Base-by-base conservation (phyloP, 2,797 vertebrate genomes). In the Brachyalestes nurse region DNA sequence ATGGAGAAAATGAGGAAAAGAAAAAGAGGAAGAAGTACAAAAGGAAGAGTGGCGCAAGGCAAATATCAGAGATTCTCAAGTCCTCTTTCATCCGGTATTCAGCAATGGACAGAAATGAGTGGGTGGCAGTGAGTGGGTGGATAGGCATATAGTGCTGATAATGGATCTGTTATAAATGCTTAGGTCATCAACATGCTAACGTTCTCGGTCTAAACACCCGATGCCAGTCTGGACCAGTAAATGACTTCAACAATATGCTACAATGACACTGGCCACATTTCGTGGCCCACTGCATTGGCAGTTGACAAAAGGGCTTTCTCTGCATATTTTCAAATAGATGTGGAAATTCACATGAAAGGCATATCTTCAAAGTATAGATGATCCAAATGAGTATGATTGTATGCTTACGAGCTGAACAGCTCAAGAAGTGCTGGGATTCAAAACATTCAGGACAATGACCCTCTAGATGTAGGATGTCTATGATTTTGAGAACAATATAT, bases 111-210 rank as follows among this genome's bases (percentile, higher is more conserved):
- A 77, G 79, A 72, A 73, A 55, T 34, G 34, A 34, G 34, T 4
- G 34, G 34, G 28, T 28, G 73, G 61, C 65, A 80, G 69, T 71
- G 78, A 82, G 81, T 80, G 75, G 80, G 75, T 73, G 71, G 73
- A 69, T 62, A 82, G 49, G 55, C 69, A 71, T 80, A 51, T 61
- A 72, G 47, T 42, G 23, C 47, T 69, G 47, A 76, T 80, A 84
- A 81, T 72, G 72, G 76, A 84, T 25, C 76, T 62, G 71, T 75
- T 84, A 81, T 78, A 78, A 84, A 82, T 81, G 72, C 67, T 78
- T 69, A 78, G 80, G 47, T 58, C 58, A 81, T 78, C 65, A 67
- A 72, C 66, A 81, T 64, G 71, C 75, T 83, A 71, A 71, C 60
- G 62, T 67, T 45, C 55, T 17, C 62, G 51, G 47, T 34, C 47